These are phyloP conservation scores for Seriola rivoliana DNA, from an alignment of 2,113 vertebrate genomes.

Conservation along the genomic window DNA sequence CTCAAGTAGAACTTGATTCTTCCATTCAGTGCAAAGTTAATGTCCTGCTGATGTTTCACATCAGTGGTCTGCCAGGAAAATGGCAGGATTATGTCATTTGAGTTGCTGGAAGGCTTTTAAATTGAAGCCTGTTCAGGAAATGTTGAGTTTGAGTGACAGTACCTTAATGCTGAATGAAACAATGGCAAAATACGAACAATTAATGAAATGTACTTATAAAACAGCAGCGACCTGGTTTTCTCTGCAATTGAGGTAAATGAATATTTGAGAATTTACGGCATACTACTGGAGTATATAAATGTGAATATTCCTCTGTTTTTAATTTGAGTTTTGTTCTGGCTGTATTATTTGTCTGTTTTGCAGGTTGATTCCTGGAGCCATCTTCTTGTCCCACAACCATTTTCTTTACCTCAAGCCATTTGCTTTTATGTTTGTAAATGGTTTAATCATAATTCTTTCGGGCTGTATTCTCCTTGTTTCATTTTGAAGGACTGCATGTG, in stretches of 20 bases:
- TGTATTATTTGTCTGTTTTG: constrained; percentile 46
- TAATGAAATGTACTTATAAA: background rate
- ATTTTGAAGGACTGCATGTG: constrained; percentile 49
- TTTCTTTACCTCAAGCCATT: constrained; percentile 35
- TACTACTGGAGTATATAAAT: constrained; percentile 29
- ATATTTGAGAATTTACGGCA: constrained; percentile 58
- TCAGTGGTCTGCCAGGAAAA: background rate
- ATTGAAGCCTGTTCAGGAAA: constrained; percentile 14
- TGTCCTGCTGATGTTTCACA: constrained; percentile 13
- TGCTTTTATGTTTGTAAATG: constrained; percentile 33
- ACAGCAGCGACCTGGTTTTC: background rate
- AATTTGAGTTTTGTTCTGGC: constrained; percentile 20
- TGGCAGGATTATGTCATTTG: background rate
- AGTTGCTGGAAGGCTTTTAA: background rate
- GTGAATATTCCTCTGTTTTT: constrained; percentile 18
- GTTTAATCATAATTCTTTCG: constrained; percentile 17
- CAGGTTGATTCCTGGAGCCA: constrained; percentile 11
- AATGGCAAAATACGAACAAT: background rate
- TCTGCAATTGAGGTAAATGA: background rate
- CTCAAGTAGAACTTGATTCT: constrained; percentile 41
- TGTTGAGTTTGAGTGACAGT: constrained; percentile 1
- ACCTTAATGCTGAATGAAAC: background rate
- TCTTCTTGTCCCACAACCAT: constrained; percentile 8
- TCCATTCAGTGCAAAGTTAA: background rate
- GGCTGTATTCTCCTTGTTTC: constrained; percentile 43